Evolutionary conservation across 2,113 vertebrate species (phyloP).

Genomic region (Saimiri boliviensis): DNA sequence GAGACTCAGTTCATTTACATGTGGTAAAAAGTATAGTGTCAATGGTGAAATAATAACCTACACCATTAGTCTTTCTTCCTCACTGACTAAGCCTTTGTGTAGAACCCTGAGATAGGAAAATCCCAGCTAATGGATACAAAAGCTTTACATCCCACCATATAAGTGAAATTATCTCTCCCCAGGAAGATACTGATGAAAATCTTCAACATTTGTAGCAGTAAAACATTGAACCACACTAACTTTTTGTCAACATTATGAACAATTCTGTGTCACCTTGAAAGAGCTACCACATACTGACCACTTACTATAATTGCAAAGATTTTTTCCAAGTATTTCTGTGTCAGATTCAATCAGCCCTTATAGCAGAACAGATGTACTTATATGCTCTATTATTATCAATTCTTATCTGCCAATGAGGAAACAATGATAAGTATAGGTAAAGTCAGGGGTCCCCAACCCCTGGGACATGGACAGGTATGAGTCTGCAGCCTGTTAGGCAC

Average conservation of each 20-base stretch:
- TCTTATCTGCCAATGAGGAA: neutral
- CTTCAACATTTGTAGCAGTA: neutral
- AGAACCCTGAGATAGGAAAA: neutral
- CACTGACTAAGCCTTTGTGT: conserved; percentile 49
- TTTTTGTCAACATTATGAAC: neutral
- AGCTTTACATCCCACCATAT: neutral
- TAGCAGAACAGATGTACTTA: neutral
- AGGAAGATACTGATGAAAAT: neutral
- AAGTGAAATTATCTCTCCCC: conserved; percentile 3
- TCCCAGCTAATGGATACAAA: neutral
- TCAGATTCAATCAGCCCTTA: neutral
- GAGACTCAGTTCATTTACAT: conserved; percentile 57
- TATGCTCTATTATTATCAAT: neutral
- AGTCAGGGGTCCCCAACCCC: too few relatives aligned
- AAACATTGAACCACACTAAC: neutral
- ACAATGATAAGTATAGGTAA: neutral
- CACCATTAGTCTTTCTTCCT: conserved; percentile 27
- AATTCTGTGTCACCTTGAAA: neutral
- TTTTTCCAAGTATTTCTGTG: neutral
- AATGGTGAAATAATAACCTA: conserved; percentile 6
- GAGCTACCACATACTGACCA: neutral
- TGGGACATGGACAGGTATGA: too few relatives aligned
- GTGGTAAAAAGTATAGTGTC: conserved; percentile 39
- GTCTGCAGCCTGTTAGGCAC: too few relatives aligned
- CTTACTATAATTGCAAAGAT: neutral